Evolutionary conservation across 1,140 invertebrate species (phyloP), one percentile per base, ranked within the genome.

Genomic region (Phocides pigmalion): DNA sequence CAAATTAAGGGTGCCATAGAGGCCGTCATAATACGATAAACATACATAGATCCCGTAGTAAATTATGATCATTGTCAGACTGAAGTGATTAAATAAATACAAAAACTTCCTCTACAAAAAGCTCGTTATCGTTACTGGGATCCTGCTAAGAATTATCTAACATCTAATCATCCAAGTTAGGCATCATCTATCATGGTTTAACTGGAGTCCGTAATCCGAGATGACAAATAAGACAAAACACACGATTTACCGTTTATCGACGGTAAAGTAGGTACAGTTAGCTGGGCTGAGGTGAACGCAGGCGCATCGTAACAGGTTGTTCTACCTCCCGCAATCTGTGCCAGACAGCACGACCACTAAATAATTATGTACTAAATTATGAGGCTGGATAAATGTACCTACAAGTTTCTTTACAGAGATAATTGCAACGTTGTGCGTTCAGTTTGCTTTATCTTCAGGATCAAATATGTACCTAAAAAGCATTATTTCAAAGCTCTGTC

Each of bases 241-340:
- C 58, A n/a, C 46, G 9, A 19, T 62, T 62, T 62, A 62, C 58
- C 58, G 58, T 62, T 62, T 62, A 62, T 62, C 58, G 58, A 61
- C 58, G 32, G 58, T 49, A 49, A 41, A 19, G 58, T 28, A 58
- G 19, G 37, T 47, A 47, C 28, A 61, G 58, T 59, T 59, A 59
- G 56, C 17, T 46, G 54, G 54, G 25, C 56, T 25, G 44, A 46
- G 25, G 54, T 39, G 58, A 61, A 25, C 12, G 58, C 42, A 49
- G 28, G 56, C 56, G 42, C 56, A 49, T 28, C 39, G 14, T 25
- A 58, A 56, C 51, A 58, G 53, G 39, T 58, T 56, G 37, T 56
- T 37, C 16, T 15, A 16, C 44, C 42, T 46, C 19, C 49, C 28
- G 12, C 19, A 25, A 56, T 42, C 35, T 56, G 53, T 56, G 35